phyloP scores from a whole-genome alignment of 2,797 vertebrate species.

The Xiphorhynchus erythropygius region DNA sequence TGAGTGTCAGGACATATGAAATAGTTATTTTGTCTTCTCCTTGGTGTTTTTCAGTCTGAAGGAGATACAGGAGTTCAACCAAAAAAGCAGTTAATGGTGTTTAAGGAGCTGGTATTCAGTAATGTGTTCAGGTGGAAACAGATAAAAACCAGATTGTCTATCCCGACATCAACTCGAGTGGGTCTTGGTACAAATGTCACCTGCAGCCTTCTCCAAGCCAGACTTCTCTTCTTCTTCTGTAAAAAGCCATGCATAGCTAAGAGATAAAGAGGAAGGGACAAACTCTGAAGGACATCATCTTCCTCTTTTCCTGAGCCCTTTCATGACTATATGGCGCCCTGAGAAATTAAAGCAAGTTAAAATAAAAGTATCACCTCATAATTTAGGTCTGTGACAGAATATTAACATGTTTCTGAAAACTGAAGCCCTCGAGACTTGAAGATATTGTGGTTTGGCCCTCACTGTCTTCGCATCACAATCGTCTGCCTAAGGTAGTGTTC shows the following conservation, averaged over 20 bases:
- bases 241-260: neutral
- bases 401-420: neutral
- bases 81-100: neutral
- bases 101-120: neutral
- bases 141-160: neutral
- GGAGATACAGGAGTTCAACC: neutral
- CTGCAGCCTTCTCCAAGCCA: neutral
- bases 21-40: neutral
- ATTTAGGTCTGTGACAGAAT: neutral
- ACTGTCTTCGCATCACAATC: neutral
- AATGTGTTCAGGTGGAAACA: neutral
- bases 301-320: neutral
- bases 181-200: neutral
- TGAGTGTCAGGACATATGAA: neutral
- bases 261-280: neutral
- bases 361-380: neutral
- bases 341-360: neutral
- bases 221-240: neutral
- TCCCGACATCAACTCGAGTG: neutral
- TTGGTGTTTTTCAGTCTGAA: neutral
- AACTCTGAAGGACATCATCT: neutral
- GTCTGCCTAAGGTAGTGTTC: neutral
- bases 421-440: neutral
- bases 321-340: neutral
- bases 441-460: neutral